phyloP scores from a whole-genome alignment of 2,113 vertebrate species.

The Mixornis gularis region DNA sequence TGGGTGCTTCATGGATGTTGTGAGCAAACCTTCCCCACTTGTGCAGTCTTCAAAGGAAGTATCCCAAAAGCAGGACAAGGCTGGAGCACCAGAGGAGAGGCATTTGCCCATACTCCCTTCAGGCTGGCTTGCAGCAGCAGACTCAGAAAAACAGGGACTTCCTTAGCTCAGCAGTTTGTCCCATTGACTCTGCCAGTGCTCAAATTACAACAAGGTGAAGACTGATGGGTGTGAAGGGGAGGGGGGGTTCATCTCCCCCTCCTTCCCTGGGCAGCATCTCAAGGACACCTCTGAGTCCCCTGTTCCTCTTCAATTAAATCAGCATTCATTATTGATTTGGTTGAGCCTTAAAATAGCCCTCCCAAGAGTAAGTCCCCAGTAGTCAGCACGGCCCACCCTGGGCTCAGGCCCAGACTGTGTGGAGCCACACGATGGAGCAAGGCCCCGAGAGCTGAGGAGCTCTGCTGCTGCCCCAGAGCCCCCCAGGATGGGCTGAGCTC shows the following conservation, averaged over 20 bases:
- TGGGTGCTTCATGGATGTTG: neutral
- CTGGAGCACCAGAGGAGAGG: neutral
- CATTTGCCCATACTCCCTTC: neutral
- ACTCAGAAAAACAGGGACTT: neutral
- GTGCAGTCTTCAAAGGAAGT: neutral
- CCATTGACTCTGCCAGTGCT: neutral
- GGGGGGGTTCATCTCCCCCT: neutral
- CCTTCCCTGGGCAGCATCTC: neutral
- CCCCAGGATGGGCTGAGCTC: neutral
- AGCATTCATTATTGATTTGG: conserved; percentile 44
- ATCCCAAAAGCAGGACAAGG: neutral
- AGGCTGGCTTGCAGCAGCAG: neutral
- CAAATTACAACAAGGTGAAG: neutral
- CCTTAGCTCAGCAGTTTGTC: neutral
- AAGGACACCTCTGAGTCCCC: conserved; percentile 35
- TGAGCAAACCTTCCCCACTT: neutral
- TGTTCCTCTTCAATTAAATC: conserved; percentile 30
- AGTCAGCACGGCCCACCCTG: neutral
- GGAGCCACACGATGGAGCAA: neutral
- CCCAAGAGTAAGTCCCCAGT: neutral
- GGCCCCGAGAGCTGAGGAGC: neutral
- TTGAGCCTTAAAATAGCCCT: conserved; percentile 44
- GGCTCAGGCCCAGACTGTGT: neutral
- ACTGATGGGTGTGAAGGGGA: neutral
- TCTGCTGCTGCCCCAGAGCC: neutral